Evolutionary conservation across 2,113 vertebrate genomes (phyloP).

Genomic region (Abramis brama): DNA sequence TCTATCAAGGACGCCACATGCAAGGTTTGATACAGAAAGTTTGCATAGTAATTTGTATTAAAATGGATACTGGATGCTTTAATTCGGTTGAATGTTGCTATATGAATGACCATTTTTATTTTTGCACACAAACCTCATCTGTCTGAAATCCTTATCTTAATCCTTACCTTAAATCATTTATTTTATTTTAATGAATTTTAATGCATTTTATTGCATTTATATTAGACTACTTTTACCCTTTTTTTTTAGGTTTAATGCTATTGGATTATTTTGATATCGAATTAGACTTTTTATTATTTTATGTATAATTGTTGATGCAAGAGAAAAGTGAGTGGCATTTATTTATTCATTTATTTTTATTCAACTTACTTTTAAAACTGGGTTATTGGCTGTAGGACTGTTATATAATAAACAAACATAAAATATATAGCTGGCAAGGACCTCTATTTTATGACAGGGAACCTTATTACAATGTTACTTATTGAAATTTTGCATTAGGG

Average conservation of each 20-base stretch:
- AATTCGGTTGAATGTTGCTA: background rate
- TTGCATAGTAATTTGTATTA: background rate
- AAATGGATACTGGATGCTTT: background rate
- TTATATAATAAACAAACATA: background rate
- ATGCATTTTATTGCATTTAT: too few relatives aligned
- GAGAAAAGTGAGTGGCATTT: background rate
- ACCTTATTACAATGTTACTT: conserved; percentile 12
- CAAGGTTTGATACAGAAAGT: background rate
- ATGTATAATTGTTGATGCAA: too few relatives aligned
- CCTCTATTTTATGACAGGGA: background rate
- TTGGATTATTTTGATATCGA: background rate
- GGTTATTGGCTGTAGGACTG: background rate
- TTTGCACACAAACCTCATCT: background rate
- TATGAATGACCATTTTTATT: background rate
- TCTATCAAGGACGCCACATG: conserved; percentile 5
- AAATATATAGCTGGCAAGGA: background rate
- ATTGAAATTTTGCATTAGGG: background rate
- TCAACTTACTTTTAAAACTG: background rate
- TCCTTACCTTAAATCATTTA: too few relatives aligned
- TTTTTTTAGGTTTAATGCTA: background rate
- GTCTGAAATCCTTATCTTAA: background rate
- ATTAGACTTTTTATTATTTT: background rate
- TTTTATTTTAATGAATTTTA: too few relatives aligned
- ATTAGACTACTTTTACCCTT: too few relatives aligned
- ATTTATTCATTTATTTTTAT: background rate